Conservation (phyloP, 2,797 vertebrate species). For the Onychomys arenicola region DNA sequence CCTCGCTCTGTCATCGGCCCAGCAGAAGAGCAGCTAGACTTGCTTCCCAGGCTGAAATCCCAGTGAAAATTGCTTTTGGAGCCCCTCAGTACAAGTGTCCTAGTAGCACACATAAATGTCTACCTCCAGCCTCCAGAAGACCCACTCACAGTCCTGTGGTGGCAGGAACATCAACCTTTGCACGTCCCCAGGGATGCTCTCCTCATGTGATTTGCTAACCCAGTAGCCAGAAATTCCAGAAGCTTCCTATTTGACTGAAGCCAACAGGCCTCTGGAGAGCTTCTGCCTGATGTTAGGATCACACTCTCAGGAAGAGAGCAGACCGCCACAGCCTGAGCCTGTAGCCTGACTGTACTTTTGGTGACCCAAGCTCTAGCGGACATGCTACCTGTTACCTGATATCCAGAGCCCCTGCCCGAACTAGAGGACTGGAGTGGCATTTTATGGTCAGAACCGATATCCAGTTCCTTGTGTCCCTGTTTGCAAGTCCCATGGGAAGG, state of each 20-base stretch:
- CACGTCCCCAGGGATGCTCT: background rate
- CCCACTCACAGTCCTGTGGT: too few species aligned
- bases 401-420: background rate
- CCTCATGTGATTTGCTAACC: background rate
- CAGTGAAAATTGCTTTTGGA: background rate
- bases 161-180: background rate
- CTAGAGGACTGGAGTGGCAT: background rate
- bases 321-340: background rate
- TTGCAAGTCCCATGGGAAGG: background rate
- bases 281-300: background rate
- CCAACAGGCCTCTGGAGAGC: background rate
- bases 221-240: background rate
- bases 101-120: background rate
- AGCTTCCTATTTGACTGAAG: background rate
- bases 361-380: background rate
- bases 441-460: background rate
- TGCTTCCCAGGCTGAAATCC: background rate
- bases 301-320: background rate
- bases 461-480: background rate
- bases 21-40: background rate
- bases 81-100: accelerated
- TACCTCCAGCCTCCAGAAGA: accelerated
- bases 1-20: background rate
- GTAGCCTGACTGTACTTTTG: background rate
- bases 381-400: background rate